Percentiles rank a stretch among this genome's conserved stretches.
Conservation (phyloP, 1,140 invertebrate genomes). For the Cydia fagiglandana region DNA sequence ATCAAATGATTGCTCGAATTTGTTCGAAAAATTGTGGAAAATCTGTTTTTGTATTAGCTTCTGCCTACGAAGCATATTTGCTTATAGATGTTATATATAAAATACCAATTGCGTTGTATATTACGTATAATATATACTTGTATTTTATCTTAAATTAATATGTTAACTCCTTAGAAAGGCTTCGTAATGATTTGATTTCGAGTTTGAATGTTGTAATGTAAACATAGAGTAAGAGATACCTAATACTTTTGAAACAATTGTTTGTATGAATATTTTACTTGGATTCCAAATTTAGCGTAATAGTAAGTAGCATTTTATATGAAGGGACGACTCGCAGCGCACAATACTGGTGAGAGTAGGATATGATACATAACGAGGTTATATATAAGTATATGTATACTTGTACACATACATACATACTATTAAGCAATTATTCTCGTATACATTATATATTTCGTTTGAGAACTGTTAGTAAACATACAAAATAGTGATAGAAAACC, state of each 20-base stretch:
- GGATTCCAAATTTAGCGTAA: conserved; percentile 40
- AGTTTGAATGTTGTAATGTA: conserved; percentile 29
- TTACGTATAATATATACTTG: not conserved
- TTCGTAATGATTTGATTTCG: conserved; percentile 33
- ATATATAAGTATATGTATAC: conserved; percentile 9
- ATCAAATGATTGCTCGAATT: conserved; percentile 8
- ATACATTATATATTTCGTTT: conserved; percentile 14
- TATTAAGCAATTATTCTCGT: conserved; percentile 9
- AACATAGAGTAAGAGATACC: conserved; percentile 24
- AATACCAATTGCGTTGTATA: conserved; percentile 36
- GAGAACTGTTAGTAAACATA: not conserved
- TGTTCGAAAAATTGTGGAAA: conserved; percentile 1
- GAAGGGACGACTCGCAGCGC: conserved; percentile 71
- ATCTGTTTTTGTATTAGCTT: not conserved
- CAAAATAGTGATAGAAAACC: conserved; percentile 1
- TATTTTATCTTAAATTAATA: conserved; percentile 12
- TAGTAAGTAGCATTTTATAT: conserved; percentile 53
- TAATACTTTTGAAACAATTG: conserved; percentile 36
- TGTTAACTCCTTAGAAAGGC: conserved; percentile 26
- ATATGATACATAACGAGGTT: conserved; percentile 39
- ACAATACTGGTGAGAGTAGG: conserved; percentile 74
- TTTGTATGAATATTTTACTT: conserved; percentile 39
- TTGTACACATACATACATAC: not conserved
- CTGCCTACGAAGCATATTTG: conserved; percentile 21
- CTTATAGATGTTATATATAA: conserved; percentile 20